Conservation (phyloP, 2,113 vertebrate genomes). For the Sinosuthora webbiana region DNA sequence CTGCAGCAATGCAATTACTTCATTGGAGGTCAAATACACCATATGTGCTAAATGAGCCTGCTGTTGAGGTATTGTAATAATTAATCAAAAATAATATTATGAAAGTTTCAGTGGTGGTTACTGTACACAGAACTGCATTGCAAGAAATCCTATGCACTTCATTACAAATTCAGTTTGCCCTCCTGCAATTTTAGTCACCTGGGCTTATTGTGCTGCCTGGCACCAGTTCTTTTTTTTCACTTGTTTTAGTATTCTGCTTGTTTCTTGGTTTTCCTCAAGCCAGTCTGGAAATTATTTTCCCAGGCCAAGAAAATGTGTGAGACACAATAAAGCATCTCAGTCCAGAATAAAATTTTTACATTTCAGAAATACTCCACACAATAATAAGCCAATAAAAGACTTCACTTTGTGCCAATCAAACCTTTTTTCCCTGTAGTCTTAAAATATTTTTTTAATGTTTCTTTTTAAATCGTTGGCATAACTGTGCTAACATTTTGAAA, state of each 20-base stretch:
- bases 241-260: neutral
- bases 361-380: neutral
- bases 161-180: neutral
- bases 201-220: neutral
- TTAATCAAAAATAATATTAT: neutral
- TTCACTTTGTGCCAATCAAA: neutral
- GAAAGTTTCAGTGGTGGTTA: neutral
- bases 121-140: neutral
- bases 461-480: neutral
- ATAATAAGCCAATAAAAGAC: neutral
- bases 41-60: neutral
- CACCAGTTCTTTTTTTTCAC: neutral
- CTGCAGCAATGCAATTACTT: neutral
- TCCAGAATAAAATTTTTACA: neutral
- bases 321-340: neutral
- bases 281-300: neutral
- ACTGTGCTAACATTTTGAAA: neutral
- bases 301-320: neutral
- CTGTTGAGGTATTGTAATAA: neutral
- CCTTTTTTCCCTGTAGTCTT: neutral
- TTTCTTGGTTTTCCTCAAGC: neutral
- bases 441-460: neutral
- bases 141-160: neutral
- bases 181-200: neutral
- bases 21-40: accelerated